Conservation (phyloP, 2,113 vertebrate species). For the Tympanuchus pallidicinctus region DNA sequence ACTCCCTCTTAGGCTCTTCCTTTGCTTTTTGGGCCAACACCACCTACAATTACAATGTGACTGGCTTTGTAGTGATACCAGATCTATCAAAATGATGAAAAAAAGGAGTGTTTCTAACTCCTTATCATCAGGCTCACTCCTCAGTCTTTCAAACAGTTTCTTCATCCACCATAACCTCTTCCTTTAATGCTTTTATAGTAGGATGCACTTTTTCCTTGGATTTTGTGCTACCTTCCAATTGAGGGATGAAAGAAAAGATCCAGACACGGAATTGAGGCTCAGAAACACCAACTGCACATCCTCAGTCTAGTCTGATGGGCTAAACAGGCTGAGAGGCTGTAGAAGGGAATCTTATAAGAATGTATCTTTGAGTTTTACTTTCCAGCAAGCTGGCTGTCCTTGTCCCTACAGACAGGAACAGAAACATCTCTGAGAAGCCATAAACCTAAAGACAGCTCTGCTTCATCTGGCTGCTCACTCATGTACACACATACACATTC, state of each 20-base stretch:
- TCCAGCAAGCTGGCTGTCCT: background rate
- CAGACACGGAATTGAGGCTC: background rate
- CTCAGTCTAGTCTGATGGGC: background rate
- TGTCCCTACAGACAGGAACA: background rate
- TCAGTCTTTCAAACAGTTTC: background rate
- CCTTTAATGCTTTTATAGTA: background rate
- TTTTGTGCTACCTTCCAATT: background rate
- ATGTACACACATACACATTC: background rate
- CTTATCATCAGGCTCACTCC: background rate
- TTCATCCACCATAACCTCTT: background rate
- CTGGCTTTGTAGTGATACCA: background rate
- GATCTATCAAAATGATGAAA: background rate
- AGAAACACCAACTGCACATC: fast-evolving
- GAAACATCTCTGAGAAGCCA: background rate
- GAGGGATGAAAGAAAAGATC: background rate
- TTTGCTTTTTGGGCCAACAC: background rate
- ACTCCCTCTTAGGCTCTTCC: background rate
- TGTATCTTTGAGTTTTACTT: background rate
- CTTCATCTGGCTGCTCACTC: background rate
- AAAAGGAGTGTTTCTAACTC: background rate
- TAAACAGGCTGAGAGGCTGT: background rate
- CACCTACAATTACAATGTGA: background rate
- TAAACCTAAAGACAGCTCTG: background rate
- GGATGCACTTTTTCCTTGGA: background rate
- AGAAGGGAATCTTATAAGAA: background rate